Conservation (phyloP, 1,140 invertebrate species). For the Pseudomyrmex pallidus region DNA sequence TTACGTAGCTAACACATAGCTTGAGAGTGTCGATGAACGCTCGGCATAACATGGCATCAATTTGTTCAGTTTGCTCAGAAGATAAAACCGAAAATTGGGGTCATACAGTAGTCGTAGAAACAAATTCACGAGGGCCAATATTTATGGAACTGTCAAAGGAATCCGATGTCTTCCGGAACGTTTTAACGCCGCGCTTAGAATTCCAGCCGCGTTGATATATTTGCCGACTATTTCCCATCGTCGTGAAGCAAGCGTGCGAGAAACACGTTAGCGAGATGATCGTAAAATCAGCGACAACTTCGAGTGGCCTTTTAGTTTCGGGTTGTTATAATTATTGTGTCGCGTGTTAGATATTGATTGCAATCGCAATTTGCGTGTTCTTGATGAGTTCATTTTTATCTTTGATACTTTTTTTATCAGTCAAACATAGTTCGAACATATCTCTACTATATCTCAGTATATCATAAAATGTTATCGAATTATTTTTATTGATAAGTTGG, state of each 20-base stretch:
- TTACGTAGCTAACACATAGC: not conserved
- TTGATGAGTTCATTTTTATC: not conserved
- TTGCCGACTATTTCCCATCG: slow-evolving; percentile 29
- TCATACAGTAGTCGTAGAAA: slow-evolving; percentile 43
- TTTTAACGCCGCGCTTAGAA: slow-evolving; percentile 69
- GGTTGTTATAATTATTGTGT: not conserved
- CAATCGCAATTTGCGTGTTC: not conserved
- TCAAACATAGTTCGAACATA: too few relatives aligned
- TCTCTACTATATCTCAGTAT: not conserved
- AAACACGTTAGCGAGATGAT: slow-evolving; percentile 35
- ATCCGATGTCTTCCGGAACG: slow-evolving; percentile 66
- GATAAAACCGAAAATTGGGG: slow-evolving; percentile 52
- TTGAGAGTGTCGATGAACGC: slow-evolving; percentile 18
- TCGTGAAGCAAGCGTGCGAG: slow-evolving; percentile 56
- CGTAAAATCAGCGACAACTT: slow-evolving; percentile 33
- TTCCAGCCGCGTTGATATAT: slow-evolving; percentile 69
- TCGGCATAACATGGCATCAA: slow-evolving; percentile 12
- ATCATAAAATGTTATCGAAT: slow-evolving; percentile 19
- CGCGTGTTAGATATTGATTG: not conserved
- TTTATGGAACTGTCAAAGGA: slow-evolving; percentile 62
- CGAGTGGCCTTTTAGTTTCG: not conserved
- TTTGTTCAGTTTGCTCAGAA: slow-evolving; percentile 65
- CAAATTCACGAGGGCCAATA: slow-evolving; percentile 56
- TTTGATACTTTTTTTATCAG: not conserved
- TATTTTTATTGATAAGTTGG: not conserved